Base-by-base conservation (phyloP, 2,113 vertebrate genomes). In the Sula dactylatra region DNA sequence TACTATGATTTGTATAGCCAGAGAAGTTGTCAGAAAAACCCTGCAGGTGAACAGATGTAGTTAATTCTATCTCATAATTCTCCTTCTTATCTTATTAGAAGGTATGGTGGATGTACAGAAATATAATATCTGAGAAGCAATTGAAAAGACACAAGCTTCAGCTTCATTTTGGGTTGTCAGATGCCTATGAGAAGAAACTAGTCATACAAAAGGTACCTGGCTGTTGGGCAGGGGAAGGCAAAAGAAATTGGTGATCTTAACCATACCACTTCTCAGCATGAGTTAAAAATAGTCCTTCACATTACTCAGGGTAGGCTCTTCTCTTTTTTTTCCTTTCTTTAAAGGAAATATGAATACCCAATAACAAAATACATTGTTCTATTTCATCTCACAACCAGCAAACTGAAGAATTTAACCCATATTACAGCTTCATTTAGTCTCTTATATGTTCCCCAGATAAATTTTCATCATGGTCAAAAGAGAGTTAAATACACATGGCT, bases 341-440 rank as follows among this genome's bases (percentile, higher is more conserved):
- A 19, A 80, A 62, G 45, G 45, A 47, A 42, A 8, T 45, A 76
- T n/a, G 36, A 52, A 62, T 26, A 56, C 4, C 6, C 22, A 81
- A 4, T 13, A 62, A 42, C 3, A 36, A 76, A 81, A 25, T 10
- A 17, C 0, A 0, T 50, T 38, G 22, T 32, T 91, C 4, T 64
- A 24, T 67, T 85, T 90, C 6, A 27, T 62, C 32, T 56, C 40
- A 70, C 32, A 27, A 32, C 3, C 24, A 62, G 10, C 6, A 73
- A 73, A 78, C 11, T 19, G 44, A 73, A 74, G 24, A 82, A 69
- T 59, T 58, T 54, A 32, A 25, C 4, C 42, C 6, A 9, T 34
- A 3, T 34, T 64, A 54, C 22, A 54, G 16, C 11, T 67, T 77
- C 12, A 58, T 19, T 9, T 78, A 2, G 0, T 11, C 14, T 42